These are phyloP conservation scores for Arnoldichthys spilopterus DNA, from an alignment of 2,797 vertebrate genomes.

Conservation along the genomic window DNA sequence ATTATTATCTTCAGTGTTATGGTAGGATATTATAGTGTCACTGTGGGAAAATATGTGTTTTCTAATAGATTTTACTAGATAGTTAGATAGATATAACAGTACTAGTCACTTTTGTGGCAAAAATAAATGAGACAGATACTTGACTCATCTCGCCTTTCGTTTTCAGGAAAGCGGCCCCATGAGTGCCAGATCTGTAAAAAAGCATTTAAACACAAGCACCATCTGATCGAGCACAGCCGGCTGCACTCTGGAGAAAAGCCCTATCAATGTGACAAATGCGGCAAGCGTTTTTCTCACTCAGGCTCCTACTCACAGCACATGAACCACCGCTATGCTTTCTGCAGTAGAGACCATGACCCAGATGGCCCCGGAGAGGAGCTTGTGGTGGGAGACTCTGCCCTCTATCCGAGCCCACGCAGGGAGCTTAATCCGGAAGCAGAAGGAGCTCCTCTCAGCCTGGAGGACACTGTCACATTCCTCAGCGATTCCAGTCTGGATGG, in stretches of 20 bases:
- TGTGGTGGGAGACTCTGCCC: conserved; percentile 43
- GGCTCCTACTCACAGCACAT: conserved; percentile 89
- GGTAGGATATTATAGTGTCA: too few species aligned
- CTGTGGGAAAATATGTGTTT: too few species aligned
- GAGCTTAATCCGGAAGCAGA: conserved; percentile 44
- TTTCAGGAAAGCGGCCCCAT: conserved; percentile 81
- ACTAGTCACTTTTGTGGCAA: too few species aligned
- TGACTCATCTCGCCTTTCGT: conserved; percentile 22
- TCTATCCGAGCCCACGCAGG: conserved; percentile 23
- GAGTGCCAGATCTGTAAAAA: conserved; percentile 84
- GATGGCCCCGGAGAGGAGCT: conserved; percentile 69
- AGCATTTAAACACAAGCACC: conserved; percentile 88
- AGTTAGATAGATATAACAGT: neutral
- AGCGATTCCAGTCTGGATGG: conserved; percentile 80
- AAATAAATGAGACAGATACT: neutral
- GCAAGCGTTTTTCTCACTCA: conserved; percentile 86
- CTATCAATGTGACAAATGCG: conserved; percentile 85
- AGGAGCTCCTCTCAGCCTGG: conserved; percentile 63
- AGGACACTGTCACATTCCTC: conserved; percentile 73
- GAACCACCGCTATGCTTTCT: conserved; percentile 88
- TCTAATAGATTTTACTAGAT: too few species aligned
- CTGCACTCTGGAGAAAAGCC: conserved; percentile 88
- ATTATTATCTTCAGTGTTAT: neutral
- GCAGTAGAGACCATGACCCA: conserved; percentile 78
- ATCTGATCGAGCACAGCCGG: conserved; percentile 83